Base-by-base conservation (phyloP, 2,888 invertebrate genomes). In the Eilema sororculum region DNA sequence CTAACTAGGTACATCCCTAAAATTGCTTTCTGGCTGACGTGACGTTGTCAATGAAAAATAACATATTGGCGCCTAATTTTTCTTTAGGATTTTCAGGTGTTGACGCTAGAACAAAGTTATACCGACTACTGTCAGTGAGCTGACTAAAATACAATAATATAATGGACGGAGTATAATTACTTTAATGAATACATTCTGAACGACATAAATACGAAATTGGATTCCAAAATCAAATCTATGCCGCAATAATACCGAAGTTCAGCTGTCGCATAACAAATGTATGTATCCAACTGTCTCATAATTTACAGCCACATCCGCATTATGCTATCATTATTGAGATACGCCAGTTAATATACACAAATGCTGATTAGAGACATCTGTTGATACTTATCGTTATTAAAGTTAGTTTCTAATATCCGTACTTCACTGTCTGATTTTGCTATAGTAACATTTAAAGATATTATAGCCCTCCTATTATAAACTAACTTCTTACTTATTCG, bases 321-420 rank as follows among this genome's bases (percentile, higher is more conserved):
- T 71, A 76, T 74, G 73, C 69, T 75, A 80, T 83, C 77, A 62
- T 69, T 81, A 81, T 79, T 75, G 76, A 79, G 84, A 83, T 82
- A 77, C 67, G 67, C 57, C 64, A 72, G 76, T 81, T 83, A 79
- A 83, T 83, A 71, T 68, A 79, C 76, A 73, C 71, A 77, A 77
- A 69, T 71, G 76, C 77, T 82, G 79, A 79, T 81, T 77, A 76
- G 71, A 69, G 72, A 75, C 78, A 83, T 77, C 74, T 82, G 81
- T 67, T 79, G 22, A 71, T 69, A 69, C 33, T 78, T 78, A 74
- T 77, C 65, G 37, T 57, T 33, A 28, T 73, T 62, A 37, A 63
- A 52, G 72, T 72, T 71, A 58, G 64, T 61, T 20, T 20, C 56
- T 62, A 59, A 63, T 69, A 73, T 52, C 58, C 9, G 24, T 22